These are phyloP conservation scores for Daktulosphaira vitifoliae DNA, from an alignment of 1,140 invertebrate species.

Conservation along the genomic window DNA sequence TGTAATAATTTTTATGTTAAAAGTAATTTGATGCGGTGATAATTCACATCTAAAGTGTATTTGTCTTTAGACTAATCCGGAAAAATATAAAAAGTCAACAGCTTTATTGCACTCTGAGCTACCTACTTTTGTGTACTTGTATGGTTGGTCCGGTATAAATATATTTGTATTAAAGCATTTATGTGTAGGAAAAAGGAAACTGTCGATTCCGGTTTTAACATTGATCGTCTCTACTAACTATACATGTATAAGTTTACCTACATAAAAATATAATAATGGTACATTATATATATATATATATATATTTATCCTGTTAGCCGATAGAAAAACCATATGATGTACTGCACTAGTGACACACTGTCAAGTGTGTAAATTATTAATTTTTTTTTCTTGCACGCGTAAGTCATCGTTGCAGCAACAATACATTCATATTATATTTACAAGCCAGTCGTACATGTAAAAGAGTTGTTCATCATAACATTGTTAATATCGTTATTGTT, in stretches of 20 bases:
- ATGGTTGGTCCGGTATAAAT: no score
- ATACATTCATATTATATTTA: no score
- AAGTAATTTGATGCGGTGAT: no score
- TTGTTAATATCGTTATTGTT: no score
- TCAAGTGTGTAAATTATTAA: constrained; percentile 8
- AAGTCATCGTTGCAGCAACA: no score
- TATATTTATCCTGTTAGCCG: constrained; percentile 13
- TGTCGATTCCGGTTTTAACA: constrained; percentile 28
- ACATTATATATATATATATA: no score
- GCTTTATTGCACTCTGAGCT: not conserved
- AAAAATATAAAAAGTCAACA: not conserved
- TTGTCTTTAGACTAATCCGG: constrained; percentile 12
- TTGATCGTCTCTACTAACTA: constrained; percentile 14
- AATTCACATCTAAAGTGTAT: no score
- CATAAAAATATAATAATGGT: no score
- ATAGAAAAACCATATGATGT: not conserved
- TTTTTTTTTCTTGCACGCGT: constrained; percentile 1
- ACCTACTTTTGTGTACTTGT: constrained; percentile 19
- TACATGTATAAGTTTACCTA: not conserved
- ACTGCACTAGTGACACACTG: constrained; percentile 29
- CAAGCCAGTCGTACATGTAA: no score
- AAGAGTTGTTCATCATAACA: no score
- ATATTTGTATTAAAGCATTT: no score
- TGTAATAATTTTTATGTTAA: no score
- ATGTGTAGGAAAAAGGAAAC: not conserved